Evolutionary conservation across 2,113 vertebrate species (phyloP).

Genomic region (Scortum barcoo): DNA sequence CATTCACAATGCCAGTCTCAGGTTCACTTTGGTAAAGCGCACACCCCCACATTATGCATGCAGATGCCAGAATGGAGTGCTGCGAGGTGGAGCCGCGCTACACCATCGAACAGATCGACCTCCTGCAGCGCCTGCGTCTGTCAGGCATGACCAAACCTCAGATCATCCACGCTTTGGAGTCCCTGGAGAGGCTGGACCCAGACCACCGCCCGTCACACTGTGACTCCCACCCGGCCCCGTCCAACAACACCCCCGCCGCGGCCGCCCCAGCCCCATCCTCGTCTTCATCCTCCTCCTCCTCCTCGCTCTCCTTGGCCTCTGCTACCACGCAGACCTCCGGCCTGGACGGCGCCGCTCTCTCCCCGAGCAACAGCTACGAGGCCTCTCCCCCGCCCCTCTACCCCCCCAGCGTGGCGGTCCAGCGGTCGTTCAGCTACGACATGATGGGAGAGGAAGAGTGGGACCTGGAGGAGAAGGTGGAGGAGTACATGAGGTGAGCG

Average conservation of each 20-base stretch:
- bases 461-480: constrained; percentile 89
- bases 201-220: constrained; percentile 82
- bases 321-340: constrained; percentile 88
- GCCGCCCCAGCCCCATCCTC: constrained; percentile 79
- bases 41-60: background rate
- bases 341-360: constrained; percentile 83
- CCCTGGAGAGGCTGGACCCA: constrained; percentile 86
- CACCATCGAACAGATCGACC: constrained; percentile 89
- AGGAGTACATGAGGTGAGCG: constrained; percentile 89
- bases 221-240: constrained; percentile 74
- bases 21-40: background rate
- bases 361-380: constrained; percentile 88
- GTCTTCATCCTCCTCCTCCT: constrained; percentile 84
- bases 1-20: constrained; percentile 21
- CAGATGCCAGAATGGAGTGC: constrained; percentile 86
- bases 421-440: constrained; percentile 87
- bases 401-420: constrained; percentile 78
- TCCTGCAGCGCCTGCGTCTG: constrained; percentile 87
- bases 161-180: constrained; percentile 87
- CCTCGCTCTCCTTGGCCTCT: constrained; percentile 85
- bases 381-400: constrained; percentile 87
- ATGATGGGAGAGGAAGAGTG: constrained; percentile 86
- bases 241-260: constrained; percentile 65
- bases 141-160: constrained; percentile 89
- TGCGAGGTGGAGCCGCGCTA: constrained; percentile 88